A percentile compares a stretch with the other conserved stretches of the same genome.
Conservation (phyloP, 2,797 vertebrate genomes). For the Aldrovandia affinis region DNA sequence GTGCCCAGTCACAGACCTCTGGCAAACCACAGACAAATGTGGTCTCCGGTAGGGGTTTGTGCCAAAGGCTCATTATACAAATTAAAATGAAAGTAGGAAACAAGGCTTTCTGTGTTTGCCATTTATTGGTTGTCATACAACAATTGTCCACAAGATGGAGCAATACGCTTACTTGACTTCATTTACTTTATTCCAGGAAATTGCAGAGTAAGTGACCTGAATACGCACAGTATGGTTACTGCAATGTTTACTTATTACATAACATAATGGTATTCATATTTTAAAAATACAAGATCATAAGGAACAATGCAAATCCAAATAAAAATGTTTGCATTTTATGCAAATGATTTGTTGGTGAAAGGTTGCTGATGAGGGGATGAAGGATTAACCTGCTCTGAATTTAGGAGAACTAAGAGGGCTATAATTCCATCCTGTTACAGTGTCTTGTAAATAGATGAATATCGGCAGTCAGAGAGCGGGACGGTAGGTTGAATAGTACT, state of each 20-base stretch:
- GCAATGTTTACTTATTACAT: constrained; percentile 2
- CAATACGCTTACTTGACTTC: constrained; percentile 26
- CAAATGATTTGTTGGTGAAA: constrained; percentile 17
- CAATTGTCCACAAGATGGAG: constrained; percentile 64
- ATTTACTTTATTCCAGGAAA: not conserved
- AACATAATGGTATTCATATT: not conserved
- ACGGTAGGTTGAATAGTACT: not conserved
- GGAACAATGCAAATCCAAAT: not conserved
- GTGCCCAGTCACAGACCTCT: not conserved
- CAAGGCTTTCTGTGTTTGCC: not conserved
- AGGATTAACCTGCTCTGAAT: constrained; percentile 58
- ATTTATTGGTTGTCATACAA: constrained; percentile 7
- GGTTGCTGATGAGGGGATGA: constrained; percentile 51
- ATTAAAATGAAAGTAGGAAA: not conserved
- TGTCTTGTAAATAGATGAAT: constrained; percentile 55
- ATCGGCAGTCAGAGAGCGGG: not conserved
- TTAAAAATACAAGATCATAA: not conserved
- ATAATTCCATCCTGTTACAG: constrained; percentile 57
- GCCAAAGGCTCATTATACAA: not conserved
- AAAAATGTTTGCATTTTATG: not conserved
- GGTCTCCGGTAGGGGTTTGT: not conserved
- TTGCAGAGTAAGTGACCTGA: not conserved
- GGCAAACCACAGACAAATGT: not conserved
- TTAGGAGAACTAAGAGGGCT: constrained; percentile 55
- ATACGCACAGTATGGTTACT: not conserved